phyloP scores from a whole-genome alignment of 2,797 vertebrate genomes.

The Saguinus oedipus region DNA sequence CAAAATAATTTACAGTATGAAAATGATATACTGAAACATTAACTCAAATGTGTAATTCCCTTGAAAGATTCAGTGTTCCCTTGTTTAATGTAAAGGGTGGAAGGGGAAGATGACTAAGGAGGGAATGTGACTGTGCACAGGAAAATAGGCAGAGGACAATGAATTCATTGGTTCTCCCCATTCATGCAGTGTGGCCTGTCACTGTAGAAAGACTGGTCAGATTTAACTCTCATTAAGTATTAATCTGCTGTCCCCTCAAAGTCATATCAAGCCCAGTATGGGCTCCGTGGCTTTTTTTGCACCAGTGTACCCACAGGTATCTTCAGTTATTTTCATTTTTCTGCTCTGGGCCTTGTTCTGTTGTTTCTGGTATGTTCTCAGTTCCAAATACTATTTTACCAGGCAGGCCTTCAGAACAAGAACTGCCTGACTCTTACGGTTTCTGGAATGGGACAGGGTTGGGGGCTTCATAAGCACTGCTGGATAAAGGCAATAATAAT shows the following conservation, averaged over 20 bases:
- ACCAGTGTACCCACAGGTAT: background rate
- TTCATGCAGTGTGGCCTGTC: background rate
- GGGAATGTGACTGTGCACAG: background rate
- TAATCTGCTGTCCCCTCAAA: constrained; percentile 14
- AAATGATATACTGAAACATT: constrained; percentile 76
- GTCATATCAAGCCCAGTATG: background rate
- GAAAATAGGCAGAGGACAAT: background rate
- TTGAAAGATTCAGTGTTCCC: constrained; percentile 63
- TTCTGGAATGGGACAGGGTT: background rate
- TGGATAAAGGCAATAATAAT: background rate
- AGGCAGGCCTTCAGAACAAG: background rate
- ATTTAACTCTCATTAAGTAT: background rate
- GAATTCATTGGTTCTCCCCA: background rate
- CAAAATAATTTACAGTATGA: constrained; percentile 80
- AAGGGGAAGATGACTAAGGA: constrained; percentile 57
- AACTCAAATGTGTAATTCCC: constrained; percentile 69
- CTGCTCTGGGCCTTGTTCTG: background rate
- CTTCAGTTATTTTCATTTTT: constrained; percentile 7
- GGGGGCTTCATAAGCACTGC: background rate
- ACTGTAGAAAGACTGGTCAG: background rate
- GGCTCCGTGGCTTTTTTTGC: background rate
- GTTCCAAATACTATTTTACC: background rate
- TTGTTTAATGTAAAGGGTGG: constrained; percentile 61
- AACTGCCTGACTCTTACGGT: background rate
- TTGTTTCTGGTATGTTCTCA: background rate